Base-by-base conservation (phyloP, 2,113 vertebrate genomes). In the Mesoclemmys tuberculata region DNA sequence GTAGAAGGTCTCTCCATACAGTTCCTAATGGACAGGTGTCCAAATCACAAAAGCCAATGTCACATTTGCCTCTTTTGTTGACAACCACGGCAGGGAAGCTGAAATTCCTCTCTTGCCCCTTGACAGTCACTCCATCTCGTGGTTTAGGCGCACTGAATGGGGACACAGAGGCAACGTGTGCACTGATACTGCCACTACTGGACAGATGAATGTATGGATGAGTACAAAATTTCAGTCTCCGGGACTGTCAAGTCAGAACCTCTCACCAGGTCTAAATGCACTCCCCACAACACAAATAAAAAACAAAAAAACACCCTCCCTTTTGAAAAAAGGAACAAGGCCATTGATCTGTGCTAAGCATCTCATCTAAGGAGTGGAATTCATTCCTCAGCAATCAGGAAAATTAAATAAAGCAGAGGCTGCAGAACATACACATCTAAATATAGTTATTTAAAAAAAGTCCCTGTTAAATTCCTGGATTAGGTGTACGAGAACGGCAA, bases 381-480 rank as follows among this genome's bases (percentile, higher is more conserved):
- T 96, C 29, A 95, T 94, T 89, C 71, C 52, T 94, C 41, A 78
- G 85, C 84, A 96, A 88, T 94, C 85, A 91, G 87, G 78, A 48
- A 83, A 86, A 93, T 90, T 88, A 94, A 93, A 95, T 84, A 83
- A 96, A 96, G 81, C 78, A 51, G 91, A 95, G 85, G 90, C 91
- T 80, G 78, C n/a, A 83, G 93, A 97, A 90, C 68, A 41, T 41
- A 80, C 5, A 41, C 79, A 80, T 96, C 89, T 97, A 96, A 97
- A 97, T 95, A 93, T 95, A 97, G 92, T 96, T 96, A 92, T 75
- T 96, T 90, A 74, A 83, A 64, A 94, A 74, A 95, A 95, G 90
- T 91, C 48, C 89, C 95, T 31, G 91, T 95, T 96, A 94, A 97
- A 97, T 96, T 97, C 93, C 90, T 96, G 89, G 86, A 94, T 94